A percentile compares a stretch with the other conserved stretches of the same genome.
Evolutionary conservation across 2,888 invertebrate genomes (phyloP).

Genomic region (Listrodromus nycthemerus): DNA sequence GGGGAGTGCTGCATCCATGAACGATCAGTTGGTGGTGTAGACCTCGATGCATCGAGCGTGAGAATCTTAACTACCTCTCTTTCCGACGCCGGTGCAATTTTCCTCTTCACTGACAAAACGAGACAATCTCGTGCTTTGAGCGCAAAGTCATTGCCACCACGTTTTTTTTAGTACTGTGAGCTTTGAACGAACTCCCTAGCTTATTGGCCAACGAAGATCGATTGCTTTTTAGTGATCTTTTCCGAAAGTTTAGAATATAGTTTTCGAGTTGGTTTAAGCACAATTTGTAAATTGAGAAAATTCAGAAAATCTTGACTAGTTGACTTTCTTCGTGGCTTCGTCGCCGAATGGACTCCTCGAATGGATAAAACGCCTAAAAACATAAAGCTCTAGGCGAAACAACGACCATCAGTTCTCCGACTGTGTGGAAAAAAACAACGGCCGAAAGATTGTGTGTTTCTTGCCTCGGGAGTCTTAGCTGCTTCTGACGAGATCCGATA

Average conservation of each 20-base stretch:
- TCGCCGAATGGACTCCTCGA: background rate
- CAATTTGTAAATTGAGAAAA: background rate
- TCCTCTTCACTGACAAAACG: slow-evolving; percentile 20
- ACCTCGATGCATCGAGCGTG: slow-evolving; percentile 28
- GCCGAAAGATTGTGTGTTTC: slow-evolving; percentile 14
- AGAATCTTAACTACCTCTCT: slow-evolving; percentile 44
- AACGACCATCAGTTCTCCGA: background rate
- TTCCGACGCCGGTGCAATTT: slow-evolving; percentile 35
- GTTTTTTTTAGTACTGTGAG: background rate
- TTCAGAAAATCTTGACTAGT: background rate
- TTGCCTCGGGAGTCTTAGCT: background rate
- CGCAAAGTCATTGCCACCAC: slow-evolving; percentile 28
- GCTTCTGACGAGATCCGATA: slow-evolving; percentile 25
- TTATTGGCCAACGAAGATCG: no score
- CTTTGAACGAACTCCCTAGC: no score
- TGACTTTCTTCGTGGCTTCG: background rate
- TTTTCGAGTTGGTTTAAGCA: no score
- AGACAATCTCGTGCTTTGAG: background rate
- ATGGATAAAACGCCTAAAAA: background rate
- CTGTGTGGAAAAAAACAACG: background rate
- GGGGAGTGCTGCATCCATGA: slow-evolving; percentile 14
- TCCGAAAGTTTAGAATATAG: no score
- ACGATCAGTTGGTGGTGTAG: slow-evolving; percentile 23
- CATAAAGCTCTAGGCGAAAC: slow-evolving; percentile 2
- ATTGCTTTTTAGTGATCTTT: no score